A percentile compares a stretch with the other conserved stretches of the same genome.
These are phyloP conservation scores for Eurosta solidaginis DNA, from an alignment of 1,140 invertebrate genomes.

Conservation along the genomic window DNA sequence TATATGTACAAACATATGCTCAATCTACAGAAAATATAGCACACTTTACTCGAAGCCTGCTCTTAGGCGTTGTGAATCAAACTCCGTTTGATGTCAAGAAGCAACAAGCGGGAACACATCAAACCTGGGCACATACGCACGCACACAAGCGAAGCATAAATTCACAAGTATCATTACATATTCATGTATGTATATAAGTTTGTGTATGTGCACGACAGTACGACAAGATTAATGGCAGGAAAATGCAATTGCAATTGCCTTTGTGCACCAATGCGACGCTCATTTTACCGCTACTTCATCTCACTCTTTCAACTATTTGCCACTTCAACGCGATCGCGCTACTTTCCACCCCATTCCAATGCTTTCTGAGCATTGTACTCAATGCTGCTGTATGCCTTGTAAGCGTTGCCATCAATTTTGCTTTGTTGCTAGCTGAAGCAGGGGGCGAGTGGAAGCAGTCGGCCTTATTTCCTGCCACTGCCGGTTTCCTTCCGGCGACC, in stretches of 20 bases:
- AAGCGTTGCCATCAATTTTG: not conserved
- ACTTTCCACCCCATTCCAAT: not conserved
- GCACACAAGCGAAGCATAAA: too few species aligned
- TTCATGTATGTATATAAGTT: not conserved
- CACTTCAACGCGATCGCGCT: not conserved
- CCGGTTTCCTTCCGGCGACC: slow-evolving; percentile 21
- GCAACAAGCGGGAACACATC: slow-evolving; percentile 14
- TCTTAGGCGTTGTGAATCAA: slow-evolving; percentile 10
- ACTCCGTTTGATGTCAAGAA: slow-evolving; percentile 2
- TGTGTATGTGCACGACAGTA: not conserved
- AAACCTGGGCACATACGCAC: not conserved
- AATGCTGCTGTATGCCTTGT: too few species aligned
- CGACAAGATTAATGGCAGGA: slow-evolving; percentile 26
- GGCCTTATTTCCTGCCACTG: slow-evolving; percentile 24
- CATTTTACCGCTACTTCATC: slow-evolving; percentile 25
- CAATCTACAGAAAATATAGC: not conserved
- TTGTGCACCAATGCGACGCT: slow-evolving; percentile 18
- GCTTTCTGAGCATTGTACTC: not conserved
- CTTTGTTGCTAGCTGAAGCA: not conserved
- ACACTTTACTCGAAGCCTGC: not conserved
- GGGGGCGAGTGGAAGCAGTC: not conserved
- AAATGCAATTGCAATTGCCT: slow-evolving; percentile 27
- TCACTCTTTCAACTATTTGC: not conserved
- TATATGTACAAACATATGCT: too few species aligned
- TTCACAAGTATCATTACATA: too few species aligned